Evolutionary conservation across 2,797 vertebrate genomes (phyloP), one percentile per base, ranked within the genome.

Genomic region (Sebastes hubbsi): DNA sequence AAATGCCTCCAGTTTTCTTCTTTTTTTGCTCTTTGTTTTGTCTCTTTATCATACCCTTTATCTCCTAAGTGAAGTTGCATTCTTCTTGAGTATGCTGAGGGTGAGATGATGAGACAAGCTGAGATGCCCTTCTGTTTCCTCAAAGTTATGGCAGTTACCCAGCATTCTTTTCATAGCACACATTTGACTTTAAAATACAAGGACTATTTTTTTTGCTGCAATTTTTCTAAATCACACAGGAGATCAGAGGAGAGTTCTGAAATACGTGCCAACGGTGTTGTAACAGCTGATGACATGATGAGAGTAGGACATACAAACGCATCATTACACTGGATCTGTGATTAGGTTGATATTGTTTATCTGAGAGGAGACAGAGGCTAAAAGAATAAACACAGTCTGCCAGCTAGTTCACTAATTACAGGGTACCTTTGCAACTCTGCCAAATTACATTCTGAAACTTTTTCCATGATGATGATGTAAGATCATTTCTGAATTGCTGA

Each of bases 341-440:
- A 75, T 77, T 64, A 54, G 25, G 24, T 52, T 67, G 65, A 72
- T 63, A 72, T 75, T 75, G 77, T 87, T 76, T 87, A 32, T 64
- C 38, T 77, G 73, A 71, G 74, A 61, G 11, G 77, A 83, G 77
- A 81, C 34, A 2, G 54, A 75, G 62, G 69, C 36, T 60, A 65
- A 85, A 72, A 42, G 25, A 77, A 70, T 34, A 80, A 83, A 78
- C 74, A 76, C 38, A 6, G 72, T 38, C 62, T 86, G 77, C 61
- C 75, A 58, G 71, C 73, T 36, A 10, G 49, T 62, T 68, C 12
- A 8, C 75, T 83, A 81, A 87, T 86, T 78, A 80, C 78, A 89
- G 77, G 42, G 62, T 49, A 38, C 20, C 59, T 74, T 36, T 65
- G 69, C 42, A 56, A 61, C 60, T 58, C 29, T 58, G 52, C 65